Conservation (phyloP, 1,140 invertebrate species). For the Philotrypesis tridentata region DNA sequence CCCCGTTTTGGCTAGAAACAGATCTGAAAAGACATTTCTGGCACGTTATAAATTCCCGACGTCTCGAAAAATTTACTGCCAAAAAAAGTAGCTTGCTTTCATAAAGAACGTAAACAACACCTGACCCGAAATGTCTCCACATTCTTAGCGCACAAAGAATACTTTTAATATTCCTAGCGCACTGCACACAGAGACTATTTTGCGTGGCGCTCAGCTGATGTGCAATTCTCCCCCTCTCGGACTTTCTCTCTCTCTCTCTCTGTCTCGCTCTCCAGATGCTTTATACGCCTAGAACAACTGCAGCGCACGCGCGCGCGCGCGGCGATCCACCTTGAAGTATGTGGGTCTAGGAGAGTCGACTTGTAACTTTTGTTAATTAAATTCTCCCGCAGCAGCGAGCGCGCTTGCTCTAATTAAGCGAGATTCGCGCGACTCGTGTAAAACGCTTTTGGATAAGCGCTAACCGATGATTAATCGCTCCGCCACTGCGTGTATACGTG, state of each 20-base stretch:
- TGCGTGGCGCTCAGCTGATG: not conserved
- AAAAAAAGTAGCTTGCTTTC: no score
- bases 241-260: constrained; percentile 21
- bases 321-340: constrained; percentile 25
- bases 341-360: constrained; percentile 34
- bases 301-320: no score
- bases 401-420: constrained; percentile 1
- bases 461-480: not conserved
- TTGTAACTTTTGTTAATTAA: constrained; percentile 30
- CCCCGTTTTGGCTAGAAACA: no score
- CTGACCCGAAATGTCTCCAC: no score
- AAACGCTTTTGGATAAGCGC: not conserved
- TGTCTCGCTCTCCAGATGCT: not conserved
- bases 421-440: not conserved
- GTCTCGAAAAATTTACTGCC: no score
- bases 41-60: no score
- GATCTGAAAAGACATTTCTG: no score
- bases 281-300: not conserved
- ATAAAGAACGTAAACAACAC: no score
- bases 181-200: not conserved
- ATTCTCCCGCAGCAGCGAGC: not conserved
- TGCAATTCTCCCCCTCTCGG: not conserved
- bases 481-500: no score
- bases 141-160: no score
- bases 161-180: not conserved